Evolutionary conservation across 2,797 vertebrate genomes (phyloP), one percentile per base, ranked within the genome.

Genomic region (Carduelis carduelis): DNA sequence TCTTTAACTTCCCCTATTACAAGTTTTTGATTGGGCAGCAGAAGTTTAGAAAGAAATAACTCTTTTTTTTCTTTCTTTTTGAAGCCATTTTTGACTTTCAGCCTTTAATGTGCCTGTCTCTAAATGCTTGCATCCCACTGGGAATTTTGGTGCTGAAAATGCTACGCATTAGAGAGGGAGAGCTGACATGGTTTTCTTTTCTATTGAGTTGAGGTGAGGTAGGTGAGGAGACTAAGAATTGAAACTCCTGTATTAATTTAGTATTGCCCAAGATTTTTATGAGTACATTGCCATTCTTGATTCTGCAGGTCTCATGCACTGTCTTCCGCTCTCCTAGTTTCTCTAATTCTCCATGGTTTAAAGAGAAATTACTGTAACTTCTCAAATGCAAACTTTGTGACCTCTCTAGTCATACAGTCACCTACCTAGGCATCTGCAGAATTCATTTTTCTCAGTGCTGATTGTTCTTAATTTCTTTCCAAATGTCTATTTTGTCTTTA

Each of bases 21-120:
- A 86, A 90, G 94, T 96, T 97, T 97, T 90, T 97, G 93, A 96
- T 96, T 95, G 96, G 97, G 74, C 82, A 91, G 61, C 35, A 47
- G 63, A 96, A 96, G 89, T 94, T 93, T 91, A 87, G 94, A 93
- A 90, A 92, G 12, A 94, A 90, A 83, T 55, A 91, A 91, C 69
- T 84, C 94, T 75, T 68, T 68, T 12, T 71, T 77, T 8, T 8
- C 12, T 64, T 72, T 46, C 34, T 68, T 56, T 85, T 92, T 78
- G 68, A 82, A 89, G 93, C 89, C 2, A 63, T 95, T 95, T 94
- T 89, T 91, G 89, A 82, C 85, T 94, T 97, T 78, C 78, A 93
- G 74, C 50, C 69, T 93, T 57, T 87, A 68, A 70, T 34, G 74
- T 50, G 74, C 19, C 35, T 16, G 8, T 90, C 64, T 82, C 68